Conservation (phyloP, 1,140 invertebrate genomes). For the Achatina immaculata region DNA sequence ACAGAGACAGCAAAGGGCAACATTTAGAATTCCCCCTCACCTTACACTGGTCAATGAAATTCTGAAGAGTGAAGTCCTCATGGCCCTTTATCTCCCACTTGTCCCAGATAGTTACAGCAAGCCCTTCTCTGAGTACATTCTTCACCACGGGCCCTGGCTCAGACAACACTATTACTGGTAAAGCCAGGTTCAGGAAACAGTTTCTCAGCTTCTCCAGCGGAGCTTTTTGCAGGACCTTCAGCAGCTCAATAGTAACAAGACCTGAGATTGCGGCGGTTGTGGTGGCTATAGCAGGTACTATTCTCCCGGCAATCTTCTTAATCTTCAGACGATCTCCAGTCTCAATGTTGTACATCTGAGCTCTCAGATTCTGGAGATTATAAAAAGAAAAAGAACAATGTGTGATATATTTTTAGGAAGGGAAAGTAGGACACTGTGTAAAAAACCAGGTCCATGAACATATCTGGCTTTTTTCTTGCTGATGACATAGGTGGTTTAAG, state of each 20-base stretch:
- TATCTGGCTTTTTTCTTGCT: too few species aligned
- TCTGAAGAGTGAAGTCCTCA: conserved; percentile 64
- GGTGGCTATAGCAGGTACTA: conserved; percentile 71
- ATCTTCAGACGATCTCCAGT: conserved; percentile 63
- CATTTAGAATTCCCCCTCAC: too few species aligned
- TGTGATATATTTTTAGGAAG: background rate
- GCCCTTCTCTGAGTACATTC: conserved; percentile 63
- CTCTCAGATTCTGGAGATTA: conserved; percentile 60
- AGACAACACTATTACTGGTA: conserved; percentile 64
- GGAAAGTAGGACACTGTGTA: too few species aligned
- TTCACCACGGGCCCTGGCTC: conserved; percentile 63
- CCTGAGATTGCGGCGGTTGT: conserved; percentile 69
- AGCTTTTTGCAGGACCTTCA: conserved; percentile 63
- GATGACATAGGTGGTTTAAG: too few species aligned
- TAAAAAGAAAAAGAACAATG: background rate
- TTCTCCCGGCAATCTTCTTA: conserved; percentile 68
- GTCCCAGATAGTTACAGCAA: conserved; percentile 69
- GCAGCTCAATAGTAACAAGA: conserved; percentile 67
- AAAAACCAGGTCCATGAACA: too few species aligned
- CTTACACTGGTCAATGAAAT: conserved; percentile 68
- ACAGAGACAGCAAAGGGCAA: too few species aligned
- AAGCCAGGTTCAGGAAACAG: conserved; percentile 67
- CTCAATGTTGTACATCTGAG: conserved; percentile 69
- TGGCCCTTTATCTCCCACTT: conserved; percentile 67
- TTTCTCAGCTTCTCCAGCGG: conserved; percentile 63